Conservation (phyloP, 2,888 invertebrate genomes). For the Esperia sulphurella region DNA sequence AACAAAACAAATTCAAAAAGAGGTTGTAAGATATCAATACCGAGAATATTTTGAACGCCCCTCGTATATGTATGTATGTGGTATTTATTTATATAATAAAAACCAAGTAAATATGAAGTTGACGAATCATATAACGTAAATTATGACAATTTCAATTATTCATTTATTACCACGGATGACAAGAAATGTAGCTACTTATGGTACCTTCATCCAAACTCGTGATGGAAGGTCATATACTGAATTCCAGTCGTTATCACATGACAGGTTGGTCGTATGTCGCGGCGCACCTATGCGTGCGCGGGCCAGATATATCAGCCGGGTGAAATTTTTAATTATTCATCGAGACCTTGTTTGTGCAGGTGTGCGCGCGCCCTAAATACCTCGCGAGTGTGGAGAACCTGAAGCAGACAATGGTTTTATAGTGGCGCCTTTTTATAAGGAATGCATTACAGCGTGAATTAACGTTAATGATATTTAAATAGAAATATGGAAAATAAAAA, state of each 20-base stretch:
- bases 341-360: conserved; percentile 7
- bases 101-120: no score
- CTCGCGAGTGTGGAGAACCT: conserved; percentile 3
- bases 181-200: not conserved
- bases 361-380: conserved; percentile 13
- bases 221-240: not conserved
- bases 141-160: no score
- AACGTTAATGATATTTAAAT: conserved; percentile 4
- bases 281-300: conserved; percentile 1
- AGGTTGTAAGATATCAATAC: no score
- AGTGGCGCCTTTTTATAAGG: not conserved
- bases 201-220: no score
- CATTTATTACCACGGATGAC: not conserved
- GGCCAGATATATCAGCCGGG: conserved; percentile 1
- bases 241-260: conserved; percentile 6
- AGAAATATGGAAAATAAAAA: not conserved
- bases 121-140: no score
- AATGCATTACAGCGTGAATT: not conserved
- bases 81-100: no score
- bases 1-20: no score
- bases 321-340: conserved; percentile 15
- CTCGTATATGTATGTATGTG: no score
- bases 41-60: no score
- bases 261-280: conserved; percentile 1
- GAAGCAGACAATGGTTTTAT: not conserved